A percentile compares a stretch with the other conserved stretches of the same genome.
Evolutionary conservation across 1,140 invertebrate genomes (phyloP).

Genomic region (Microplitis demolitor): DNA sequence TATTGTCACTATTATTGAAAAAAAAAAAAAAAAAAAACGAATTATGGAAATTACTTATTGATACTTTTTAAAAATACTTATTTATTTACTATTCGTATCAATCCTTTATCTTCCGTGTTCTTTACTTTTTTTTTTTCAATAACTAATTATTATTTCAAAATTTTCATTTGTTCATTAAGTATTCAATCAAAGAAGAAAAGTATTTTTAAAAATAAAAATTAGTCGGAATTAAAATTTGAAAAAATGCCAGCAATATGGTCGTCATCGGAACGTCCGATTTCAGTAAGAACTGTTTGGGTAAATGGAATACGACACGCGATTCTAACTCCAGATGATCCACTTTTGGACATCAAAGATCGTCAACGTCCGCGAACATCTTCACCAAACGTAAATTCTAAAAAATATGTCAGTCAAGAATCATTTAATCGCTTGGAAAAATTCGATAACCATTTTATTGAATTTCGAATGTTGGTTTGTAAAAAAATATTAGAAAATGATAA

Average conservation of each 20-base stretch:
- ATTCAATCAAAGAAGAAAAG: too few species aligned
- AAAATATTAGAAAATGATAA: slow-evolving; percentile 24
- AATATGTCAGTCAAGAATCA: slow-evolving; percentile 31
- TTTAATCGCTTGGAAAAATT: slow-evolving; percentile 35
- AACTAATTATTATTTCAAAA: too few species aligned
- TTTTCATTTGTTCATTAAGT: too few species aligned
- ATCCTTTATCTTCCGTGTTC: background rate
- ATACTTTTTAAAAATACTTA: too few species aligned
- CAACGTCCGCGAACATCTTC: slow-evolving; percentile 31
- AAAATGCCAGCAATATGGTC: slow-evolving; percentile 67
- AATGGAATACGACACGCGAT: slow-evolving; percentile 74
- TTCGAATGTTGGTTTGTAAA: slow-evolving; percentile 47
- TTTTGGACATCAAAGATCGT: slow-evolving; percentile 35
- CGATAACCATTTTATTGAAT: slow-evolving; percentile 48
- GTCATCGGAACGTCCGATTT: slow-evolving; percentile 72
- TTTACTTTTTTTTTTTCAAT: too few species aligned
- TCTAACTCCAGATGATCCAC: slow-evolving; percentile 68
- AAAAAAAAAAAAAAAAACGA: background rate
- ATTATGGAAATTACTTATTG: too few species aligned
- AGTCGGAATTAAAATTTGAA: background rate
- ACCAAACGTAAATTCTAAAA: slow-evolving; percentile 28
- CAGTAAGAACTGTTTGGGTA: slow-evolving; percentile 73
- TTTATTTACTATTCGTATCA: background rate
- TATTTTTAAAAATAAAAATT: background rate
- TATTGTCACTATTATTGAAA: background rate